Evolutionary conservation across 2,888 invertebrate genomes (phyloP).

Genomic region (Bellardia bayeri): DNA sequence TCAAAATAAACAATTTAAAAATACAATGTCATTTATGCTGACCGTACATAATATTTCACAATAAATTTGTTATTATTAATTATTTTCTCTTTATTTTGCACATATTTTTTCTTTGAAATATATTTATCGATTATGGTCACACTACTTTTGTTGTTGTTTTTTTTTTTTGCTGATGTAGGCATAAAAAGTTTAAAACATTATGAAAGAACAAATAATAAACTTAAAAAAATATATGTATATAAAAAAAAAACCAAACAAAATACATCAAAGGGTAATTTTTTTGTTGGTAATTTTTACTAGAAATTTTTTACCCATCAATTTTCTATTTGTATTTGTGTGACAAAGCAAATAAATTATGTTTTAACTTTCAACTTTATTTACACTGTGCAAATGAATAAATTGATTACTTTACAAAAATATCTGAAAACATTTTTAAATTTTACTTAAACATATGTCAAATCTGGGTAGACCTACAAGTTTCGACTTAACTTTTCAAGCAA

Average conservation of each 20-base stretch:
- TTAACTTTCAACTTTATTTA: too few species aligned
- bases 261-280: background rate
- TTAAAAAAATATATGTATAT: background rate
- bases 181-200: background rate
- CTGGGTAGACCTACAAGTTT: too few species aligned
- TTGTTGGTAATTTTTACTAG: background rate
- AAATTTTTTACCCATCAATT: too few species aligned
- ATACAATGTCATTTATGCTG: slow-evolving; percentile 11
- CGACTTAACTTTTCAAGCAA: too few species aligned
- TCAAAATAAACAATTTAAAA: slow-evolving; percentile 16
- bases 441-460: too few species aligned
- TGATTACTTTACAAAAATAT: too few species aligned
- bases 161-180: background rate
- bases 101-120: background rate
- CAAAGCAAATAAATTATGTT: too few species aligned
- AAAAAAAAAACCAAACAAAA: background rate
- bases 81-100: background rate
- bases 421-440: too few species aligned
- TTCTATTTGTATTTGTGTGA: too few species aligned
- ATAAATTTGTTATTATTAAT: slow-evolving; percentile 3
- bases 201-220: background rate
- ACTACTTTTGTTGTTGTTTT: slow-evolving; percentile 3
- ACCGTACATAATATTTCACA: slow-evolving; percentile 15
- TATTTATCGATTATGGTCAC: background rate
- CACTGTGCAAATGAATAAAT: too few species aligned